Evolutionary conservation across 2,113 vertebrate species (phyloP).

Genomic region (Muntiacus reevesi): DNA sequence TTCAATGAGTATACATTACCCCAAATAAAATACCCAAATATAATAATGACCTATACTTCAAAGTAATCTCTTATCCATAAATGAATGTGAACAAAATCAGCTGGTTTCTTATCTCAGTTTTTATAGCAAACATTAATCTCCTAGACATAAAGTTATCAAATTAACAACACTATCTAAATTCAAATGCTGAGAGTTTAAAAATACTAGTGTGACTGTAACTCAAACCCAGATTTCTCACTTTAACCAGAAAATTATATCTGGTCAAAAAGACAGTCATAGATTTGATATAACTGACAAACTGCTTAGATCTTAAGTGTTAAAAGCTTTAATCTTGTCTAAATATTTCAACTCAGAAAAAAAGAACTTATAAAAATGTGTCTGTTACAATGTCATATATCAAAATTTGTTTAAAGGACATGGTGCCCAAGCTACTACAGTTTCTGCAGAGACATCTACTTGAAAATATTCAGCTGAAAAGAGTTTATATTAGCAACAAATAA

Average conservation of each 20-base stretch:
- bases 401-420: slow-evolving; percentile 20
- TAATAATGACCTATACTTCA: neutral
- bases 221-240: slow-evolving; percentile 15
- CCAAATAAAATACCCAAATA: neutral
- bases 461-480: slow-evolving; percentile 3
- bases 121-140: neutral
- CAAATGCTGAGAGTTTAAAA: slow-evolving; percentile 9
- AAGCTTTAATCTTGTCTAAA: slow-evolving; percentile 25
- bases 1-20: neutral
- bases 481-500: neutral
- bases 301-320: neutral
- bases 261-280: neutral
- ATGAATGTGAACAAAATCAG: neutral
- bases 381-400: slow-evolving; percentile 22
- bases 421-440: neutral
- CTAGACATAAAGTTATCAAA: slow-evolving; percentile 1
- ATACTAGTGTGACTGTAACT: neutral
- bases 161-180: slow-evolving; percentile 8
- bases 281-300: slow-evolving; percentile 22
- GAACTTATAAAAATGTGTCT: neutral
- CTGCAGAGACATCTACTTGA: neutral
- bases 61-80: neutral
- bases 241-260: slow-evolving; percentile 21
- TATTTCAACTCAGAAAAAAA: slow-evolving; percentile 12
- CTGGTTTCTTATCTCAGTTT: neutral